Evolutionary conservation across 2,888 invertebrate species (phyloP), one percentile per base, ranked within the genome.

Genomic region (Temnothorax ravouxi): DNA sequence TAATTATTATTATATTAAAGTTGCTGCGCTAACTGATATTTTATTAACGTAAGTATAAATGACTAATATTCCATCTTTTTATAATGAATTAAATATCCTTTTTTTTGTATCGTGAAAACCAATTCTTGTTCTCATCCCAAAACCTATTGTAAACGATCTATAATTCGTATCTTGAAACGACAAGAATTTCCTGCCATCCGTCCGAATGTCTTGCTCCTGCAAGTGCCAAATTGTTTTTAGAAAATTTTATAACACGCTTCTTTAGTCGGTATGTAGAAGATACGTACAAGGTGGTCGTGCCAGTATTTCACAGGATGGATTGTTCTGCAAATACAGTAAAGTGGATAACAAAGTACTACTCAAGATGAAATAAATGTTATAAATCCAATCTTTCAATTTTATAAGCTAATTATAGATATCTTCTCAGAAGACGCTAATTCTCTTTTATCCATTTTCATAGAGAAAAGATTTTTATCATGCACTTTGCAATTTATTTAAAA

Each of bases 231-330:
- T 62, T 21, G 2, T 29, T 67, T 11, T 29, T 41, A 38, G 2
- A 38, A 56, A 21, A 41, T 25, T 59, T 47, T 69, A 44, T 15
- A 15, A 62, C 9, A 25, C 34, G 2, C 25, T n/a, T n/a, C n/a
- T n/a, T n/a, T n/a, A n/a, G n/a, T n/a, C 5, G 15, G 18, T 34
- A 34, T 25, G n/a, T 38, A 38, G 1, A 50, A 50, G 2, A 76
- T 79, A 92, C 94, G 92, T 88, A 95, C 95, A 84, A 98, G 95
- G 94, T 97, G 97, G 93, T 97, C 97, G 89, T 97, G 96, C 91
- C 97, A 97, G 92, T 97, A 98, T 94, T 98, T 97, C 6, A 96
- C 95, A 2, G 97, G 98, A 94, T 97, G 97, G 88, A 98, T 96
- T 54, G 96, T 95, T 94, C 98, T 98, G 94, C 87, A 87, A 87